phyloP scores from a whole-genome alignment of 2,888 invertebrate species.

The Druceiella hillmani region DNA sequence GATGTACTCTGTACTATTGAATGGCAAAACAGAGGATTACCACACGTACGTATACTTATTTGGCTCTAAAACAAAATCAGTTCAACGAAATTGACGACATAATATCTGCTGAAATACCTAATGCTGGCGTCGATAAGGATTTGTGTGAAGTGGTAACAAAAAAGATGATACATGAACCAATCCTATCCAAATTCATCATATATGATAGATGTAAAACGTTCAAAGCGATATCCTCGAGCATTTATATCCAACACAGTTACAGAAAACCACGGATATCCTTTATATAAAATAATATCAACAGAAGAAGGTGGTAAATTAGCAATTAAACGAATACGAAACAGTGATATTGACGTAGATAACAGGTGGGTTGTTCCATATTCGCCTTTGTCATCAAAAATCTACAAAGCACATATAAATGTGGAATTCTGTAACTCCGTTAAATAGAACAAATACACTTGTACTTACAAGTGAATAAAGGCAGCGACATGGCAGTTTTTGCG shows the following conservation, averaged over 20 bases:
- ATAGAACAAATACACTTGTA: background rate
- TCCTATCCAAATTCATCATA: background rate
- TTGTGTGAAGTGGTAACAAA: background rate
- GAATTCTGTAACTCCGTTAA: background rate
- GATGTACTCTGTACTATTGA: background rate
- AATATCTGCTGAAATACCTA: too few relatives aligned
- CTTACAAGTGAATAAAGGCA: too few relatives aligned
- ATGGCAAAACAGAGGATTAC: slow-evolving; percentile 1
- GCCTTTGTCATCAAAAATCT: background rate
- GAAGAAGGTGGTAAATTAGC: background rate
- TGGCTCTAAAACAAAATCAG: background rate
- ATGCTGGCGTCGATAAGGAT: background rate
- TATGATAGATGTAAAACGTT: too few relatives aligned
- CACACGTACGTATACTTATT: background rate
- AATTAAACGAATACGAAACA: too few relatives aligned
- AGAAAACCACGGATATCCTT: background rate
- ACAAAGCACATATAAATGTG: too few relatives aligned
- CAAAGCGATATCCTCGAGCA: background rate
- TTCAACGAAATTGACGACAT: background rate
- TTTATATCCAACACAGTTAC: background rate
- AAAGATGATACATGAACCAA: background rate
- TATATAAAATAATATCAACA: too few relatives aligned
- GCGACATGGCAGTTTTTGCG: background rate
- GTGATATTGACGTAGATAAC: background rate
- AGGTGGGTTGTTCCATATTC: background rate